These are phyloP conservation scores for Bombus cullumanus DNA, from an alignment of 1,140 invertebrate species.

Conservation along the genomic window DNA sequence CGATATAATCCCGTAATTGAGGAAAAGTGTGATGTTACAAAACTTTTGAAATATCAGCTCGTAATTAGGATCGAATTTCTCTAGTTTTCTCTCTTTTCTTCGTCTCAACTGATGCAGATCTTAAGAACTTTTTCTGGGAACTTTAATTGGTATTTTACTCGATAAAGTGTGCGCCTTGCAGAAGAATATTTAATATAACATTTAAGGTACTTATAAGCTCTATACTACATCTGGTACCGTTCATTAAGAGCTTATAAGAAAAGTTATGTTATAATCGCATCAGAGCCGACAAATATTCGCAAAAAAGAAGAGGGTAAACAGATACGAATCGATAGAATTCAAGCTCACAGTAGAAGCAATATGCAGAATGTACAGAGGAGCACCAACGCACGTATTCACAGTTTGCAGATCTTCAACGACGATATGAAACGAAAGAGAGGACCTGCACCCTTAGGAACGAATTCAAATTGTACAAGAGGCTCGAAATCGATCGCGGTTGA, in stretches of 20 bases:
- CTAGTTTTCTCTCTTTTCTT: background rate
- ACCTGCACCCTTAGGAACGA: constrained; percentile 3
- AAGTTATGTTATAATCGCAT: too few relatives aligned
- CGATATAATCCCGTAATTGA: background rate
- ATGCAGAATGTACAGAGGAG: background rate
- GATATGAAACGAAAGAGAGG: constrained; percentile 24
- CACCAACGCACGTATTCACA: background rate
- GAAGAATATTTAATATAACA: too few relatives aligned
- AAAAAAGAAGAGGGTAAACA: too few relatives aligned
- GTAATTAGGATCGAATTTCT: background rate
- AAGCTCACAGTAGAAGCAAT: background rate
- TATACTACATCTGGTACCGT: background rate
- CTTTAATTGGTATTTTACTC: background rate
- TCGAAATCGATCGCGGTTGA: constrained; percentile 9
- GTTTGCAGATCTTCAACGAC: background rate
- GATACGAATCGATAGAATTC: background rate
- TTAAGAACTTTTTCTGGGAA: background rate
- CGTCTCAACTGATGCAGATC: background rate
- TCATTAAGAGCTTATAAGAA: background rate
- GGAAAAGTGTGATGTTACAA: background rate
- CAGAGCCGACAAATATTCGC: too few relatives aligned
- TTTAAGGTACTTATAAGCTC: background rate
- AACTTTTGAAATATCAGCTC: background rate
- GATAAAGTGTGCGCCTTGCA: background rate
- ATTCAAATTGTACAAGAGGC: constrained; percentile 17